A percentile compares a stretch with the other conserved stretches of the same genome.
Evolutionary conservation across 2,888 invertebrate genomes (phyloP).

Genomic region (Agonopterix heracliana): DNA sequence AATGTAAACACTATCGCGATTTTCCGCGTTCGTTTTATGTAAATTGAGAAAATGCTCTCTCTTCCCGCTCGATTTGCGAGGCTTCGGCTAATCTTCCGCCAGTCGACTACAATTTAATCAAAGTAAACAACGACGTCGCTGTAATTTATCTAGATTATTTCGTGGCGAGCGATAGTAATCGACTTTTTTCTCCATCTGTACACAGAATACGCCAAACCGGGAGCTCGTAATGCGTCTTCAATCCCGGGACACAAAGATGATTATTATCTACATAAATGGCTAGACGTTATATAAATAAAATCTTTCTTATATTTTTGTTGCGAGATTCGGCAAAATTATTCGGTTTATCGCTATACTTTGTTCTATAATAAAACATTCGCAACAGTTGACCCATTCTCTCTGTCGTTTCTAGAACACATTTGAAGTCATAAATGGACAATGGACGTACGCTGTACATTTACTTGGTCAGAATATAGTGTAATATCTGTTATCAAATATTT

Average conservation of each 20-base stretch:
- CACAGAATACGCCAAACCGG: slow-evolving; percentile 14
- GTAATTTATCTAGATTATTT: slow-evolving; percentile 76
- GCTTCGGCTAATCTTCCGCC: slow-evolving; percentile 71
- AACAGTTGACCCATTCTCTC: slow-evolving; percentile 50
- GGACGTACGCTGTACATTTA: slow-evolving; percentile 21
- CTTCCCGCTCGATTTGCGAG: slow-evolving; percentile 68
- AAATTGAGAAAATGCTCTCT: slow-evolving; percentile 66
- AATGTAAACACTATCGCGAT: slow-evolving; percentile 52
- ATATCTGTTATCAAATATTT: no score
- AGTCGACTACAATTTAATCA: slow-evolving; percentile 76
- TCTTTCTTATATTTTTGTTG: slow-evolving; percentile 32
- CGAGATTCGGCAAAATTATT: slow-evolving; percentile 31
- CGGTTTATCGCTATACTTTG: slow-evolving; percentile 30
- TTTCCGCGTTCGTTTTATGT: slow-evolving; percentile 64
- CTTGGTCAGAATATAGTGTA: neutral
- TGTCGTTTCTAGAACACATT: slow-evolving; percentile 31
- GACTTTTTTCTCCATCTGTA: slow-evolving; percentile 63
- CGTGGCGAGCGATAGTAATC: slow-evolving; percentile 69
- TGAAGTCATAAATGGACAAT: slow-evolving; percentile 39
- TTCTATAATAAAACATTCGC: slow-evolving; percentile 43
- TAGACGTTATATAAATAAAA: slow-evolving; percentile 37
- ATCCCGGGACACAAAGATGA: slow-evolving; percentile 49
- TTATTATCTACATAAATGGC: slow-evolving; percentile 53
- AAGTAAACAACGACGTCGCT: slow-evolving; percentile 68
- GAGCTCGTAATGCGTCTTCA: slow-evolving; percentile 43